Conservation (phyloP, 2,888 invertebrate genomes). For the Molorchus minor region DNA sequence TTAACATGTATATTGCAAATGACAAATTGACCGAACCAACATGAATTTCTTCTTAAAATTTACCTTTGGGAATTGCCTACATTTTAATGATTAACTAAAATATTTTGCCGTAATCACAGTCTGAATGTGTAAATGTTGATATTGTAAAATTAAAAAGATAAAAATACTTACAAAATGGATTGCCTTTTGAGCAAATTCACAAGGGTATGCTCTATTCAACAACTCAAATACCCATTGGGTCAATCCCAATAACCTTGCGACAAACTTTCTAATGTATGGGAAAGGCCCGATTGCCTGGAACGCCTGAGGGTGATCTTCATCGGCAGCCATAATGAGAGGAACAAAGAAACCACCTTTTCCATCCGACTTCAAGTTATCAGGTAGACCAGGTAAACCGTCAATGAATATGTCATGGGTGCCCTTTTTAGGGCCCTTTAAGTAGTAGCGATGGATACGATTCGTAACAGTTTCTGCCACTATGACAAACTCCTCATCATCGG, state of each 20-base stretch:
- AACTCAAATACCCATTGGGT: constrained; percentile 72
- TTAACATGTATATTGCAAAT: too few species aligned
- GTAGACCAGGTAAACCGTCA: constrained; percentile 80
- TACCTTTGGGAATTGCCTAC: too few species aligned
- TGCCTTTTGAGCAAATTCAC: constrained; percentile 70
- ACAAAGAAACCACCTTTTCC: constrained; percentile 74
- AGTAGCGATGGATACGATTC: constrained; percentile 77
- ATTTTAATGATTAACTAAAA: too few species aligned
- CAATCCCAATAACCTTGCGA: constrained; percentile 68
- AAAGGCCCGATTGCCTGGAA: constrained; percentile 68
- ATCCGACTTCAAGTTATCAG: constrained; percentile 70
- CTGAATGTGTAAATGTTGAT: too few species aligned
- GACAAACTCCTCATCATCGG: constrained; percentile 82
- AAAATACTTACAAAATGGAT: constrained; percentile 69
- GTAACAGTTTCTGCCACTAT: constrained; percentile 78
- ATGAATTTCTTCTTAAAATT: too few species aligned
- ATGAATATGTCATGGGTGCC: constrained; percentile 79
- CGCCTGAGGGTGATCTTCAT: constrained; percentile 68
- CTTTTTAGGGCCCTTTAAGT: constrained; percentile 81
- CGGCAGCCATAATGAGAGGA: constrained; percentile 66
- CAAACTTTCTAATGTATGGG: constrained; percentile 73
- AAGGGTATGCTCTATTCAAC: constrained; percentile 72
- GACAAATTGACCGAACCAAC: too few species aligned
- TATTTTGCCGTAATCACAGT: too few species aligned
- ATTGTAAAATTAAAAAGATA: too few species aligned